Evolutionary conservation across 1,140 invertebrate genomes (phyloP), one percentile per base, ranked within the genome.

Genomic region (Megathymus violae): DNA sequence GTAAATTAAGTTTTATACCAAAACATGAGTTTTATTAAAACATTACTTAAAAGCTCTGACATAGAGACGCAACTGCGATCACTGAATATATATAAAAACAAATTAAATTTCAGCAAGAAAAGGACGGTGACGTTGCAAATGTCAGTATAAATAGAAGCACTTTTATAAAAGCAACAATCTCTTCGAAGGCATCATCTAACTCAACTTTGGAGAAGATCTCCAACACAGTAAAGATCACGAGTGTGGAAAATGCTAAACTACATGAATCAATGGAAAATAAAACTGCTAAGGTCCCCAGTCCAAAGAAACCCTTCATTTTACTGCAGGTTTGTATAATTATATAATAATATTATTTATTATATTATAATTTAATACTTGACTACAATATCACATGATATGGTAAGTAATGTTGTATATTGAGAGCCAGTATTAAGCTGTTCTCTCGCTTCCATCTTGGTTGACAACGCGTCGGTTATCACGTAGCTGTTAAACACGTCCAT

Each of bases 121-220:
- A 76, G 17, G 68, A 80, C n/a, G 65, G 71, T 34, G 66, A 75
- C 60, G 64, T 82, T 4, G 40, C 62, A 0, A 76, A 78, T 50
- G 63, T 71, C 1, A 86, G 58, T 52, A 68, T 86, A 44, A 82
- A 78, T 19, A 76, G 84, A 62, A 78, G 67, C 2, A 64, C 79
- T 3, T 76, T 88, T 17, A 83, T 89, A 25, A 89, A 88, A 76
- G 85, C 85, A 0, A 88, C 85, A 27, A 64, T 88, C 0, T 54
- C 38, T 34, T 80, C 84, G 1, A 76, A 73, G 5, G 76, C 70
- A 71, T 80, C 79, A 0, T 78, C 51, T 22, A 47, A 80, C 9
- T 3, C 19, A 5, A 22, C 19, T 1, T 25, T 64, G 7, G 71
- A 75, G 41, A 69, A 34, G 77, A 71, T 40, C 69, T 19, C n/a